Percentiles rank a stretch among this genome's conserved stretches.
These are phyloP conservation scores for Pimephales promelas DNA, from an alignment of 2,113 vertebrate species.

Conservation along the genomic window DNA sequence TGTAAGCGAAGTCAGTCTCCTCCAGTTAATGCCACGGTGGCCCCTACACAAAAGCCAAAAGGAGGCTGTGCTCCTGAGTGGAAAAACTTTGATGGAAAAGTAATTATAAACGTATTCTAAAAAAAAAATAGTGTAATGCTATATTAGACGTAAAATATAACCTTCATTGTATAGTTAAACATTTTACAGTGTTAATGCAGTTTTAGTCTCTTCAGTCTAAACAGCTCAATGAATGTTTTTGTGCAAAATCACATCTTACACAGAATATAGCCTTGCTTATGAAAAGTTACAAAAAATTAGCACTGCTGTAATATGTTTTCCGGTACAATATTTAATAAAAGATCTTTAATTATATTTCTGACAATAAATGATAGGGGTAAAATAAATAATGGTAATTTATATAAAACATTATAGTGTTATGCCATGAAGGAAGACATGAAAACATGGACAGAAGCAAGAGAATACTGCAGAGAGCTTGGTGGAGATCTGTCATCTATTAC, in stretches of 20 bases:
- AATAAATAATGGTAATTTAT: background rate
- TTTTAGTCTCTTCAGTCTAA: background rate
- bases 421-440: constrained; percentile 69
- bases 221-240: background rate
- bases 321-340: background rate
- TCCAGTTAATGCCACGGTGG: constrained; percentile 79
- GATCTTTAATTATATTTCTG: background rate
- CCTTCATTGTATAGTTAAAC: background rate
- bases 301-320: background rate
- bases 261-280: background rate
- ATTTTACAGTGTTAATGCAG: background rate
- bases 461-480: constrained; percentile 73
- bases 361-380: background rate
- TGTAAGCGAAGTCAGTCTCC: constrained; percentile 82
- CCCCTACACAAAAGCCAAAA: constrained; percentile 71
- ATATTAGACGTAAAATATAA: background rate
- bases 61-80: constrained; percentile 84
- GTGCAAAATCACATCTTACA: background rate
- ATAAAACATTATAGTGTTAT: constrained; percentile 79
- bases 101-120: constrained; percentile 51
- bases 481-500: constrained; percentile 82
- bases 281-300: background rate
- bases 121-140: background rate
- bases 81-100: constrained; percentile 80
- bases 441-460: constrained; percentile 81